Conservation (phyloP, 2,888 invertebrate species). For the Heliconius ismenius region DNA sequence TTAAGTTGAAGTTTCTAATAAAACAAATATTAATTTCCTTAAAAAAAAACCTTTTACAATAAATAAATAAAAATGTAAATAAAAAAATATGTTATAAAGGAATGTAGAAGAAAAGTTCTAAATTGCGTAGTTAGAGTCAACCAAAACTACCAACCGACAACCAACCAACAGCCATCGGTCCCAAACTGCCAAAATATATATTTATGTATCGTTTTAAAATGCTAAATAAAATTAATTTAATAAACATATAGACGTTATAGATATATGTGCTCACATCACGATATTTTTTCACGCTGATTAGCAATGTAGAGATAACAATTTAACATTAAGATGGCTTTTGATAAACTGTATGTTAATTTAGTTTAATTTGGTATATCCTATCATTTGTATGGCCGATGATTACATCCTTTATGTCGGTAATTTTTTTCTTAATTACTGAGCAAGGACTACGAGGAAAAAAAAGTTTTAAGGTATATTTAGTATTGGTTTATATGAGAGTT, state of each 20-base stretch:
- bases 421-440: slow-evolving; percentile 4
- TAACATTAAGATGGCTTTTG: slow-evolving; percentile 26
- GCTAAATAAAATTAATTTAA: slow-evolving; percentile 13
- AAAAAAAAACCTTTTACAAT: too few relatives aligned
- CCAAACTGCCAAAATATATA: background rate
- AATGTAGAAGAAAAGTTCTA: too few relatives aligned
- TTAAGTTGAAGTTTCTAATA: background rate
- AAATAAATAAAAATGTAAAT: too few relatives aligned
- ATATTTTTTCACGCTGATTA: slow-evolving; percentile 35
- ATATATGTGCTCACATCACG: slow-evolving; percentile 17
- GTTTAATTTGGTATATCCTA: slow-evolving; percentile 26
- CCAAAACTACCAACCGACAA: background rate
- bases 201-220: slow-evolving; percentile 2
- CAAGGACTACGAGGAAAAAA: slow-evolving; percentile 1
- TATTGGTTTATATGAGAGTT: background rate
- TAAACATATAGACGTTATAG: slow-evolving; percentile 13
- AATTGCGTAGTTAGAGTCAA: too few relatives aligned
- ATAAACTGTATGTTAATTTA: slow-evolving; percentile 26
- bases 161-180: background rate
- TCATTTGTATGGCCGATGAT: slow-evolving; percentile 21
- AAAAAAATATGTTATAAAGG: too few relatives aligned
- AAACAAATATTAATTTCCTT: background rate
- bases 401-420: slow-evolving; percentile 19
- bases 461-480: background rate
- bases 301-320: slow-evolving; percentile 35